phyloP scores from a whole-genome alignment of 2,888 invertebrate genomes.

The Ischnura elegans region DNA sequence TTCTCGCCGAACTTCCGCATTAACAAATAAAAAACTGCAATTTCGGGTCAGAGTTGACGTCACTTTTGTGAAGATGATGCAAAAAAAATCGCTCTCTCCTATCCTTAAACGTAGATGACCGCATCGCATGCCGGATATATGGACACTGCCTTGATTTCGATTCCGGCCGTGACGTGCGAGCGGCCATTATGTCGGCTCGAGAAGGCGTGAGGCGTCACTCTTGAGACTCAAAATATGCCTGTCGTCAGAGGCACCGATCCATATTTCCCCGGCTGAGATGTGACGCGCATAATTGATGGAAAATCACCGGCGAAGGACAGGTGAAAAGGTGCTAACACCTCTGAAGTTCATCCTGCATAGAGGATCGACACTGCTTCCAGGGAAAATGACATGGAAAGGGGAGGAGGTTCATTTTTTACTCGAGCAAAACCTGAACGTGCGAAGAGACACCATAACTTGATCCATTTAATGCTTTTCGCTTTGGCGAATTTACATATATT shows the following conservation, averaged over 20 bases:
- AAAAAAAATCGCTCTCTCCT: too few relatives aligned
- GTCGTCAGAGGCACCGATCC: neutral
- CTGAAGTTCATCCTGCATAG: neutral
- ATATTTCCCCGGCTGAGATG: neutral
- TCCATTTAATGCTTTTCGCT: neutral
- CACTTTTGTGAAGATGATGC: too few relatives aligned
- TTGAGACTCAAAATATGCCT: neutral
- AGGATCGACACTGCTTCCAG: neutral
- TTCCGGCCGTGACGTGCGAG: neutral
- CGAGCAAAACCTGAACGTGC: neutral
- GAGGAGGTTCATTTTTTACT: neutral
- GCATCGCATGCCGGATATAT: neutral
- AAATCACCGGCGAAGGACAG: neutral
- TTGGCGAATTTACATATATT: too few relatives aligned
- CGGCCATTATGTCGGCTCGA: neutral
- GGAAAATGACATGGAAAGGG: neutral
- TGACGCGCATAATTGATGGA: neutral
- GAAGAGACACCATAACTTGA: neutral
- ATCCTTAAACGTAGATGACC: too few relatives aligned
- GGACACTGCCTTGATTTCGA: neutral
- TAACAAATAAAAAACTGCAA: too few relatives aligned
- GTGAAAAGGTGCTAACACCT: neutral
- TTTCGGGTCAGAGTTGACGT: too few relatives aligned
- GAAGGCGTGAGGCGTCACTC: neutral
- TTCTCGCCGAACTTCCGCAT: too few relatives aligned